Base-by-base conservation (phyloP, 2,797 vertebrate genomes). In the Sebastes elongatus region DNA sequence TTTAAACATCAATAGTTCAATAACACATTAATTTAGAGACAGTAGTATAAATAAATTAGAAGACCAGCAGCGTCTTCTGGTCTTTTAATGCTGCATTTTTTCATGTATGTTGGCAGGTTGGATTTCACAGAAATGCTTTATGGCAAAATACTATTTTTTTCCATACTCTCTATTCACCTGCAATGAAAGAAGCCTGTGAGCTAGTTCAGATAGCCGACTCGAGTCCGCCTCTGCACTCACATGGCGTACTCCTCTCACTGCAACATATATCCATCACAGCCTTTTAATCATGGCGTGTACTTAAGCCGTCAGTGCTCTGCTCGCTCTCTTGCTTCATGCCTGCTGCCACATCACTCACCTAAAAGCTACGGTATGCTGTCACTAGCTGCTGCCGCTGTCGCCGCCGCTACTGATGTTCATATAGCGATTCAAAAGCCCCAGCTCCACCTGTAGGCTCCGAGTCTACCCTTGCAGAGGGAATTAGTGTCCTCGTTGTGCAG, bases 271-370 rank as follows among this genome's bases (percentile, higher is more conserved):
- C 56, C 13, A 33, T 35, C 1, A 5, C 35, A 65, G 35, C 4
- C 22, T 67, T 83, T 86, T 70, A 73, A 83, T 81, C 60, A 81
- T 71, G 65, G 32, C 20, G 25, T 73, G 30, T 76, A 46, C 53
- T 80, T 72, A 53, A 75, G 70, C 61, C 13, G 2, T 74, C 27
- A 52, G 64, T 74, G 28, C 49, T 10, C 10, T 35, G 42, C 56
- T 67, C 46, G 56, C n/a, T 61, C 56, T 72, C 38, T 52, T 66
- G 10, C 69, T 35, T 22, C 52, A 59, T 28, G 75, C 52, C 68
- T 62, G 55, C 62, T 79, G 59, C 71, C 52, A 78, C 69, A 71
- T 78, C 60, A 23, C 62, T 80, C 62, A 80, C 78, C 65, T 73
- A 59, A 76, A 59, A 70, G 30, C 46, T 22, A 22, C 32, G 42